Conservation (phyloP, 2,113 vertebrate species). For the Tympanuchus pallidicinctus region DNA sequence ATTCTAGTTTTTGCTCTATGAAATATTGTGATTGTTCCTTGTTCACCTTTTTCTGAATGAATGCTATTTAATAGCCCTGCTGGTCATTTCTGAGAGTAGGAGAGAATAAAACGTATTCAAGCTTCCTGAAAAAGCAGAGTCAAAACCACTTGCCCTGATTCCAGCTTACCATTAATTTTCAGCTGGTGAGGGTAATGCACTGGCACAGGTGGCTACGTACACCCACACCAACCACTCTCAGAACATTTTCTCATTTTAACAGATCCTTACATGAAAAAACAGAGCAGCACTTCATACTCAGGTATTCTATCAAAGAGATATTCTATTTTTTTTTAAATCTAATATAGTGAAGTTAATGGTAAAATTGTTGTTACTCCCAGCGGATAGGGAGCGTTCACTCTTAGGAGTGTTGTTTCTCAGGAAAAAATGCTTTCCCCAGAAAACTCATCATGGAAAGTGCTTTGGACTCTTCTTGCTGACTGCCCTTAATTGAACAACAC, state of each 20-base stretch:
- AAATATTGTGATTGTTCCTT: not conserved
- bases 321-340: not conserved
- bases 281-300: not conserved
- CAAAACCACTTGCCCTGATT: not conserved
- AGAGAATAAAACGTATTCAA: not conserved
- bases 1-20: not conserved
- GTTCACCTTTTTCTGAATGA: not conserved
- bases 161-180: not conserved
- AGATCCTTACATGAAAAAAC: not conserved
- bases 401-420: not conserved
- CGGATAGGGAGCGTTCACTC: not conserved
- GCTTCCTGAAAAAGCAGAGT: not conserved
- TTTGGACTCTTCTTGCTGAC: constrained; percentile 27
- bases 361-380: not conserved
- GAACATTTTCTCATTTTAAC: not conserved
- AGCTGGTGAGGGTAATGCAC: not conserved
- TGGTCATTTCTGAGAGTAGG: not conserved
- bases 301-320: not conserved
- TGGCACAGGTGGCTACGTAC: not conserved
- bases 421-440: constrained; percentile 33
- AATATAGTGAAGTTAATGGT: not conserved
- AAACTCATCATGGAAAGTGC: constrained; percentile 34
- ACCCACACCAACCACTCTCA: not conserved
- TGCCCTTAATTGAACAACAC: constrained; percentile 28
- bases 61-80: not conserved